Conservation (phyloP, 2,888 invertebrate genomes). For the Ischnura elegans region DNA sequence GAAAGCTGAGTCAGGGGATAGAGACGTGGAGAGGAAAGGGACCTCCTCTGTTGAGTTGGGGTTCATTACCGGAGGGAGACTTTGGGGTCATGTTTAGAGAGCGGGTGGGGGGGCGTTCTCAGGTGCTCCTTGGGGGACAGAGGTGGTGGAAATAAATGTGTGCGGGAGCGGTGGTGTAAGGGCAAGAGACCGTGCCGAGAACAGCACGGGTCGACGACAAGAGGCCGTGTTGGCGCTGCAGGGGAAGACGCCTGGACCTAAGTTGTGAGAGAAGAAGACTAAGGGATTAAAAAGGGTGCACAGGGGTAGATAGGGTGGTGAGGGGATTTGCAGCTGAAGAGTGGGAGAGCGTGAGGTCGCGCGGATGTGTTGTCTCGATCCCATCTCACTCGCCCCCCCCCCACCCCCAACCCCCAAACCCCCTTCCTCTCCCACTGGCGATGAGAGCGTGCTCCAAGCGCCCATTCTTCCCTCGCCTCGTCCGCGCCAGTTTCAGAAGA, state of each 20-base stretch:
- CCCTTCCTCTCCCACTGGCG: background rate
- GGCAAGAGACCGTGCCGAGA: background rate
- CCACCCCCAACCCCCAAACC: background rate
- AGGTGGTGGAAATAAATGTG: slow-evolving; percentile 15
- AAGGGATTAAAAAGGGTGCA: background rate
- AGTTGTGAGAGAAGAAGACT: no score
- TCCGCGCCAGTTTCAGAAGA: background rate
- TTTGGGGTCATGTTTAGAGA: slow-evolving; percentile 47
- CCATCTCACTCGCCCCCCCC: no score
- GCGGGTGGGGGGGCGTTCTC: background rate
- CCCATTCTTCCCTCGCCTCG: background rate
- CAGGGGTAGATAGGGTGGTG: background rate
- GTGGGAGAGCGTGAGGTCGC: no score
- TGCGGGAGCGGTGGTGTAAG: no score
- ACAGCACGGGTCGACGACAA: background rate
- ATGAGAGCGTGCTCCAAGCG: background rate
- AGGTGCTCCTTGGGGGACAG: background rate
- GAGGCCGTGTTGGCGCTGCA: background rate
- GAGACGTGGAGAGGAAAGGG: background rate
- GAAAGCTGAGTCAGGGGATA: slow-evolving; percentile 18
- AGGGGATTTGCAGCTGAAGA: background rate
- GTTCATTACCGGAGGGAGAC: slow-evolving; percentile 46
- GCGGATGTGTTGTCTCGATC: no score
- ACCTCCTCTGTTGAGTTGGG: slow-evolving; percentile 45
- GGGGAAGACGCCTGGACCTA: background rate